Evolutionary conservation across 2,888 invertebrate species (phyloP).

Genomic region (Caenorhabditis plicata): DNA sequence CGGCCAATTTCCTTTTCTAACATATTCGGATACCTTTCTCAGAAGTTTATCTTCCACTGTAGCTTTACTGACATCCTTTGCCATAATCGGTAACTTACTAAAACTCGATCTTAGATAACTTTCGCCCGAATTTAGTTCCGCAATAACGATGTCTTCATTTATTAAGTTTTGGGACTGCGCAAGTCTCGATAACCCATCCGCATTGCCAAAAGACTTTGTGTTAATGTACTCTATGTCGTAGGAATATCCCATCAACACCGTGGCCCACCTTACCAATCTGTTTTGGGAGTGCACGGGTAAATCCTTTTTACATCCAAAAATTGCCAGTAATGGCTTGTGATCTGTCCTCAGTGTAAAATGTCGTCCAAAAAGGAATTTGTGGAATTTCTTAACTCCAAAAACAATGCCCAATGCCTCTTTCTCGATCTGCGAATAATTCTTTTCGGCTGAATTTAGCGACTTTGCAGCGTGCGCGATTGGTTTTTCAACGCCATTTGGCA

Average conservation of each 20-base stretch:
- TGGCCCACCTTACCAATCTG: slow-evolving; percentile 11
- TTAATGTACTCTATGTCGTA: slow-evolving; percentile 10
- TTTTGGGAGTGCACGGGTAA: slow-evolving; percentile 7
- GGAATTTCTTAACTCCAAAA: slow-evolving; percentile 12
- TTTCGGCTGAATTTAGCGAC: slow-evolving; percentile 9
- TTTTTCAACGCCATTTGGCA: slow-evolving; percentile 8
- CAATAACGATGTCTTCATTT: slow-evolving; percentile 8
- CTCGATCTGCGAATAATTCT: slow-evolving; percentile 22
- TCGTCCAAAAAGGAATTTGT: slow-evolving; percentile 18
- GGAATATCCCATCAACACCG: slow-evolving; percentile 9
- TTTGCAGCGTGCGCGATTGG: slow-evolving; percentile 8
- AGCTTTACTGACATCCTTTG: neutral
- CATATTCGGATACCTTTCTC: neutral
- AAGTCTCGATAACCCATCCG: slow-evolving; percentile 12
- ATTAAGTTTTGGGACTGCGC: slow-evolving; percentile 2
- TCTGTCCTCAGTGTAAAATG: slow-evolving; percentile 19
- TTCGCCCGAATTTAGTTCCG: neutral
- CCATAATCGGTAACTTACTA: neutral
- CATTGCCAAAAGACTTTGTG: slow-evolving; percentile 11
- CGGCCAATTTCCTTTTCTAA: slow-evolving; percentile 1
- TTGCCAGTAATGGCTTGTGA: slow-evolving; percentile 22
- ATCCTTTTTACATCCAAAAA: slow-evolving; percentile 16
- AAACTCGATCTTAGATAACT: neutral
- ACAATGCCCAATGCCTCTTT: slow-evolving; percentile 25
- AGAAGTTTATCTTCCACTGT: neutral